phyloP scores from a whole-genome alignment of 2,113 vertebrate genomes.

The Callocephalon fimbriatum region DNA sequence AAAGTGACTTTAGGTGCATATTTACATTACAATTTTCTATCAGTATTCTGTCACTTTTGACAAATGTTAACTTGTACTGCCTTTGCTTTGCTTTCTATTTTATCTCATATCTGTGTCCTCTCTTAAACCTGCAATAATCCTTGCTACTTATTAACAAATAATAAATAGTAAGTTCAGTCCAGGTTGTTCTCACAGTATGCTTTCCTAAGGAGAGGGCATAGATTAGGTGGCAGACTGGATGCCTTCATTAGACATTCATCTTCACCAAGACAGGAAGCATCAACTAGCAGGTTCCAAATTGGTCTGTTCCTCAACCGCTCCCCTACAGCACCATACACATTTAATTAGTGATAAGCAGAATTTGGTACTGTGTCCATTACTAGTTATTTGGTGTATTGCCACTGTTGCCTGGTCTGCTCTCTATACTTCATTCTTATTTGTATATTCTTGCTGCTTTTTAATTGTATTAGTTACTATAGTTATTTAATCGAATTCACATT shows the following conservation, averaged over 20 bases:
- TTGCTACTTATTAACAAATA: fast-evolving
- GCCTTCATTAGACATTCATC: background rate
- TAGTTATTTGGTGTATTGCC: background rate
- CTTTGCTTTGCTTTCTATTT: background rate
- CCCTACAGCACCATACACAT: fast-evolving
- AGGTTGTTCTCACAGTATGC: background rate
- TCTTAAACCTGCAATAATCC: background rate
- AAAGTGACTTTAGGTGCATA: background rate
- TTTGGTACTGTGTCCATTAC: background rate
- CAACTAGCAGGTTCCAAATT: background rate
- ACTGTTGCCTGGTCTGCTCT: background rate
- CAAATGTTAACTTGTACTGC: background rate
- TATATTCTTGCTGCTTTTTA: background rate
- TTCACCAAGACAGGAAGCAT: background rate
- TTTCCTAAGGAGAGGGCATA: background rate
- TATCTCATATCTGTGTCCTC: background rate
- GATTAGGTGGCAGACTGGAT: background rate
- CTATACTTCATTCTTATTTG: background rate
- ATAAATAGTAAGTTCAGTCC: background rate
- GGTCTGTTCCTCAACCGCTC: background rate
- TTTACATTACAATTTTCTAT: background rate
- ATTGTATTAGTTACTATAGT: background rate
- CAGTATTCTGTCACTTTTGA: background rate
- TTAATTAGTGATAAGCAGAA: background rate
- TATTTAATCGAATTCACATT: background rate